Evolutionary conservation across 2,888 invertebrate genomes (phyloP).

Genomic region (Agrenia bidenticulata): DNA sequence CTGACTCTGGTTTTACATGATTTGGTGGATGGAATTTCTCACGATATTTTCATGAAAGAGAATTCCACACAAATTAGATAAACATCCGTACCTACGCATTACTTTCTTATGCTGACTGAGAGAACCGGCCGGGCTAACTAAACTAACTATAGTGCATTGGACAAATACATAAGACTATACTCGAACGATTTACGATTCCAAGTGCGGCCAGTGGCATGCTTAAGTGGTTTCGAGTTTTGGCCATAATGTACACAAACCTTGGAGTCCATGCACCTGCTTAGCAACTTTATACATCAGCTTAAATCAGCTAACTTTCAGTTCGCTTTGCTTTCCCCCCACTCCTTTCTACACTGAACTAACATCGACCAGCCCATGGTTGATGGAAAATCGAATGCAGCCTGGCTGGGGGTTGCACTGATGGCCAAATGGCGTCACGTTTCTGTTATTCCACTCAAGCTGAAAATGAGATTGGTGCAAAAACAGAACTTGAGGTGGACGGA

Average conservation of each 20-base stretch:
- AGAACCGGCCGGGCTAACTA: too few species aligned
- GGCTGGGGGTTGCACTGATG: neutral
- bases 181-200: constrained; percentile 5
- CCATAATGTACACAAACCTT: neutral
- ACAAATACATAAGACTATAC: neutral
- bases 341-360: too few species aligned
- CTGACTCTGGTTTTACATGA: neutral
- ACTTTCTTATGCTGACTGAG: too few species aligned
- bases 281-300: too few species aligned
- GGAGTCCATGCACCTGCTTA: neutral
- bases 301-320: too few species aligned
- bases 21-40: neutral
- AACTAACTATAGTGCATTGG: neutral
- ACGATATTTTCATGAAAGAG: too few species aligned
- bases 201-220: neutral
- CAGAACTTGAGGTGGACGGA: too few species aligned
- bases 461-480: constrained; percentile 2
- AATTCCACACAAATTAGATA: too few species aligned
- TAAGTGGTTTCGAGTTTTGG: neutral
- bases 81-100: too few species aligned
- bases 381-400: neutral
- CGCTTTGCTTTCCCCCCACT: too few species aligned
- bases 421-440: neutral
- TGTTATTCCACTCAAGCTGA: neutral
- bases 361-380: neutral